These are phyloP conservation scores for Syrrhaptes paradoxus DNA, from an alignment of 2,113 vertebrate genomes.

Conservation along the genomic window DNA sequence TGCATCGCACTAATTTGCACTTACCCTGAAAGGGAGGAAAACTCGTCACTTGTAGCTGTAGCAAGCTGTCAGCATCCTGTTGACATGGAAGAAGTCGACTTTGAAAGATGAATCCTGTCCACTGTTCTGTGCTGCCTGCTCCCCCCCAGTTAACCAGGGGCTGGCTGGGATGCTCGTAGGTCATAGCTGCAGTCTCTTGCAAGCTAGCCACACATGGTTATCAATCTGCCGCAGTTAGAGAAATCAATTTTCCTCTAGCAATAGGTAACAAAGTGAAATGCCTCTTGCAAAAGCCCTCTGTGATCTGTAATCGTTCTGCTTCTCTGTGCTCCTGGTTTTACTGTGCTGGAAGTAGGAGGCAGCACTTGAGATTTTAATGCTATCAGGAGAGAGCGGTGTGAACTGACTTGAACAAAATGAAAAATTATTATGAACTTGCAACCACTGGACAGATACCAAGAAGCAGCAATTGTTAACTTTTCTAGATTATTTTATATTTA, in stretches of 20 bases:
- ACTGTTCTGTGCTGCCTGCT: neutral
- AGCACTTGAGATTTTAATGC: slow-evolving; percentile 2
- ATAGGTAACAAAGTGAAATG: neutral
- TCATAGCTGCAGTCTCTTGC: neutral
- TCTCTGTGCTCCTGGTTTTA: neutral
- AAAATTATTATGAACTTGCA: neutral
- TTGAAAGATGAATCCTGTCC: neutral
- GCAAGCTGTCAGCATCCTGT: neutral
- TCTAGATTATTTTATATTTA: slow-evolving; percentile 38
- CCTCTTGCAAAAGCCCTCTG: neutral
- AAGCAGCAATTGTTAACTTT: neutral
- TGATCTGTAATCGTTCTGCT: neutral
- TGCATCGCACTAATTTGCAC: neutral
- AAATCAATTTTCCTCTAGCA: slow-evolving; percentile 18
- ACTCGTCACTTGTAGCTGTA: neutral
- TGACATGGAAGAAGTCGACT: neutral
- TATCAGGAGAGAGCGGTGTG: neutral
- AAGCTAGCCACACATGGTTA: neutral
- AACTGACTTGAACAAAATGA: neutral
- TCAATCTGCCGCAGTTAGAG: neutral
- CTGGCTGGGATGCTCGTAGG: neutral
- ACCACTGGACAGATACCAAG: neutral
- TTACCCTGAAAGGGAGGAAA: neutral
- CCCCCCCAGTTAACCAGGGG: accelerated
- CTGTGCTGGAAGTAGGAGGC: neutral